Evolutionary conservation across 2,797 vertebrate species (phyloP), one percentile per base, ranked within the genome.

Genomic region (Pipistrellus pipistrellus): DNA sequence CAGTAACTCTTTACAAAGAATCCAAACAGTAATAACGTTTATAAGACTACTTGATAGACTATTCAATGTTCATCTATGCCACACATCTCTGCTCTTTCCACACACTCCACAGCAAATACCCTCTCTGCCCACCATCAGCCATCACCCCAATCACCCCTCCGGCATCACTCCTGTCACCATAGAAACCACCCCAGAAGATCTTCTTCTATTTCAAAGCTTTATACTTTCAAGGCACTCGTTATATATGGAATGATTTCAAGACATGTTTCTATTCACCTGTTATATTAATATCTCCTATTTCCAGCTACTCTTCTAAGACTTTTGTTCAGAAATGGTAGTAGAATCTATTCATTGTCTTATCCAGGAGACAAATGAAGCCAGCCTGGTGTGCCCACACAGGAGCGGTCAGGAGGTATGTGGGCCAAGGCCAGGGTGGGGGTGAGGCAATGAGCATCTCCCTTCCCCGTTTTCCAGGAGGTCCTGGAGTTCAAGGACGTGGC

Each of bases 1-100:
- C 38, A 32, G 30, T 94, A 95, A 46, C 85, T 92, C 21, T 84
- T 88, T 68, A 86, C 76, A 68, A 95, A 32, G 92, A 86, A 85
- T 77, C 53, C 35, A 90, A 93, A 91, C 3, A 83, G 17, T 55
- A 80, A 85, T 85, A 85, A 80, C 53, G 46, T 90, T 93, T 90
- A 41, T 66, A 94, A 85, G 44, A 27, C 68, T 72, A 20, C 32
- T 44, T 64, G 85, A 18, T 55, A 81, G 77, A 90, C 66, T 91
- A 30, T 53, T 30, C 30, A 62, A 2, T 46, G 35, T 11, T 27
- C 69, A 41, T 55, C 38, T 86, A 9, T 35, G 64, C 30, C 27
- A 41, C n/a, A 68, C 3, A 8, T 15, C 20, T 53, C 11, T 46
- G 3, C 35, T 32, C 15, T 80, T 82, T 41, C 21, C 18, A 27